Base-by-base conservation (phyloP, 2,888 invertebrate species). In the Eucera pruinosa region DNA sequence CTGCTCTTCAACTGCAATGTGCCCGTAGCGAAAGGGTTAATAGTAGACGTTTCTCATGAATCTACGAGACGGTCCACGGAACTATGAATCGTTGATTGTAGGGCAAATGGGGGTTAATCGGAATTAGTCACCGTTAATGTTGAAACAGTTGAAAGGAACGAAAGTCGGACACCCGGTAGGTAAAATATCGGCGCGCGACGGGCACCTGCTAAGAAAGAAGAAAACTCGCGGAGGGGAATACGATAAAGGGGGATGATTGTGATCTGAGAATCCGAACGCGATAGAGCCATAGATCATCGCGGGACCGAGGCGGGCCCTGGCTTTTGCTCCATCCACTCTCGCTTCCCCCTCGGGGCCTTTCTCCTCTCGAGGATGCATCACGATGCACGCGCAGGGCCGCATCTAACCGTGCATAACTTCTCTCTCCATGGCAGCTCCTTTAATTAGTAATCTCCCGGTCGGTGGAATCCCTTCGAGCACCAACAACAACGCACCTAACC, bases 251-350 rank as follows among this genome's bases (percentile, higher is more conserved):
- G 80, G 78, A 89, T 86, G 90, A 89, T 89, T 89, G 90, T 89
- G 90, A 90, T 90, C 89, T 87, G 86, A 88, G 87, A 87, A 83
- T 85, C 85, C 81, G 87, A 86, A 86, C 87, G 89, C 89, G 90
- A 90, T 90, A 90, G 90, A 90, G 90, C 89, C 90, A 90, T 90
- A 90, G 90, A 90, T 90, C 90, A 90, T 90, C 88, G 82, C 78
- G 86, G 62, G 82, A 76, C 86, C 78, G 82, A 77, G 86, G 77
- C 84, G 69, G 87, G 87, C 74, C 87, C 83, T 75, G 76, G 71
- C 83, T 72, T 39, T 67, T 36, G 85, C 81, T 78, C 81, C 69
- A 47, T 69, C 57, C 62, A 66, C 82, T 76, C 79, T 72, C 70
- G 48, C 43, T 23, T 25, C 50, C 50, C 71, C 72, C 54, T 70